Base-by-base conservation (phyloP, 2,888 invertebrate species). In the Gibbula magus region DNA sequence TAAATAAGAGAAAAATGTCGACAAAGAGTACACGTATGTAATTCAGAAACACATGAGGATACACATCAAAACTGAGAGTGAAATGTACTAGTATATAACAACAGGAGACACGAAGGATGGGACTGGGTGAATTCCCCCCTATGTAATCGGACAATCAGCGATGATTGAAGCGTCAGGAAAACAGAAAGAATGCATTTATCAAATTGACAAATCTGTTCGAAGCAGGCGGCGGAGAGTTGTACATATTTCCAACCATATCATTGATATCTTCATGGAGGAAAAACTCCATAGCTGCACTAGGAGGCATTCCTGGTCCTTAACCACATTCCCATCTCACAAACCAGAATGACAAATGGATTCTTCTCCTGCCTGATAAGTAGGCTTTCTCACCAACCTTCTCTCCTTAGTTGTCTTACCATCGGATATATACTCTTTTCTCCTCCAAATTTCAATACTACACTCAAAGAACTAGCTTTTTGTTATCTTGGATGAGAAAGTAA, bases 101-200 rank as follows among this genome's bases (percentile, higher is more conserved):
- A 13, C 45, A 45, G 13, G 10, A 10, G 45, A 45, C 45, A 45
- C 45, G 45, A 10, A 10, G 45, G 45, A 45, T 45, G 45, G 45
- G 45, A 45, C 35, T 35, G 18, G 70, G 70, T 70, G 35, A 35
- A 20, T 70, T 70, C 70, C 70, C 56, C 20, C 35, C n/a, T 29
- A 35, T 4, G 16, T 70, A 32, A 29, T 20, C 10, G 32, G 16
- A 35, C 35, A 70, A 35, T 32, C 32, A 35, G 35, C 29, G 39
- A 70, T 35, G 20, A 32, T 10, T 18, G 70, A 70, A 35, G 35
- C 35, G 70, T 35, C 70, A 70, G 35, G 35, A 39, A 45, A 32
- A 20, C n/a, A 35, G 70, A 70, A 70, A 70, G 70, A 70, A 70
- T 35, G 32, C 32, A 70, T 70, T 70, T 70, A 70, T 70, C 70